Base-by-base conservation (phyloP, 2,113 vertebrate genomes). In the Asarcornis scutulata region DNA sequence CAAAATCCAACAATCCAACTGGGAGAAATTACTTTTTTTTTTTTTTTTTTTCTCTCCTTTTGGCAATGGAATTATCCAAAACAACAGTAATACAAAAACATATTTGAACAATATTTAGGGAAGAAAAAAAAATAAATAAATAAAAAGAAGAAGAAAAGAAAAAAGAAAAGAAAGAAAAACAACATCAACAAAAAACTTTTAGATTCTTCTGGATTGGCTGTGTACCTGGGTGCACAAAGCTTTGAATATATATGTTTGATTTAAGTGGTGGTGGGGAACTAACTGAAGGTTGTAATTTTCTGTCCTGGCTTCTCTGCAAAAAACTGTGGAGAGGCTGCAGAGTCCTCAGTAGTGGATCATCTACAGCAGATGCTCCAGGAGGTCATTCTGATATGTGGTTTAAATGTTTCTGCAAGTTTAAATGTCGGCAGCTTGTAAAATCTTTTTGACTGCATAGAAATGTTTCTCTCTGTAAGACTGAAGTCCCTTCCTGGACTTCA, bases 241-340 rank as follows among this genome's bases (percentile, higher is more conserved):
- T 13, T 38, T 66, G 8, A 2, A 2, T 66, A 18, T 55, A 22
- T 17, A 38, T 25, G 4, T 0, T 0, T 75, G 22, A 6, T 10
- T 75, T 82, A 2, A 4, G 32, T 86, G 64, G 25, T n/a, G 85
- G 23, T 40, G 4, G 23, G 17, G 4, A 80, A 7, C 52, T 86
- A 78, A 74, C 60, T 64, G 53, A 27, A 38, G 76, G 27, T 23
- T 76, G 67, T 22, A 95, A 71, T 86, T 87, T 91, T 91, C 56
- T 88, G 40, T 23, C 22, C 32, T 96, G 87, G 69, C 83, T 95
- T 1, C 8, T 67, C 48, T 50, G 21, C 48, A 50, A 50, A 50
- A 50, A 50, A 13, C 20, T 44, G 15, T 44, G 17, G 53, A 59
- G 72, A 58, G 11, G 31, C 55, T 44, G 44, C 34, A 82, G 60